Conservation (phyloP, 2,113 vertebrate genomes). For the Halichoerus grypus region DNA sequence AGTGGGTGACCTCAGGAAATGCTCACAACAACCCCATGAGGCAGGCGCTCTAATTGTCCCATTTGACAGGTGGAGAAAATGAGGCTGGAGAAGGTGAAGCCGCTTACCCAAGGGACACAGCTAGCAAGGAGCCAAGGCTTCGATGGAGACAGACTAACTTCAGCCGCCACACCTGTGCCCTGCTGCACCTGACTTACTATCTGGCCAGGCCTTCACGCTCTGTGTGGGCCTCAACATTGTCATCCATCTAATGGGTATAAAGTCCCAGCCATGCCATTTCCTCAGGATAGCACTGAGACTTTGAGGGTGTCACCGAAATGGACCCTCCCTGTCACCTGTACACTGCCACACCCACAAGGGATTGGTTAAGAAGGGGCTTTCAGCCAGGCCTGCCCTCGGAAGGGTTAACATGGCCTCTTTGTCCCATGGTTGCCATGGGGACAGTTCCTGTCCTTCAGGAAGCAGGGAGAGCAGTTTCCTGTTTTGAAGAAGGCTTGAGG, state of each 20-base stretch:
- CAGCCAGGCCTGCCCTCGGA: constrained; percentile 80
- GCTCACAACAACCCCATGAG: too few relatives aligned
- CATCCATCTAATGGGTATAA: not conserved
- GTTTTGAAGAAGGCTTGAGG: constrained; percentile 97
- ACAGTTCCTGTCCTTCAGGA: constrained; percentile 97
- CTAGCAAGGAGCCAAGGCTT: not conserved
- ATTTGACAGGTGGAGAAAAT: not conserved
- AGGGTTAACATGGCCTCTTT: constrained; percentile 93
- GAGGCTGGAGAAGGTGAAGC: not conserved
- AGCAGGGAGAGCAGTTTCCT: constrained; percentile 98
- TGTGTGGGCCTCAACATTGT: not conserved
- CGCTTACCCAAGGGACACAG: not conserved
- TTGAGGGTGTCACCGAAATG: not conserved
- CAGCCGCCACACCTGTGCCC: not conserved
- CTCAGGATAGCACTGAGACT: not conserved
- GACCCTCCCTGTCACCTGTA: not conserved
- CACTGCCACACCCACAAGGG: not conserved
- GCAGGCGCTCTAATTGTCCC: not conserved
- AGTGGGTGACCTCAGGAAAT: not conserved
- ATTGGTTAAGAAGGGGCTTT: not conserved
- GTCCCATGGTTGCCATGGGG: constrained; percentile 95
- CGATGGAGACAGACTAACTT: not conserved
- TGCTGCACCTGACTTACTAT: not conserved
- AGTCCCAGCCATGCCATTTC: not conserved
- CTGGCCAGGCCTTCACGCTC: not conserved